Evolutionary conservation across 2,113 vertebrate species (phyloP).

Genomic region (Chionodraco myersi): DNA sequence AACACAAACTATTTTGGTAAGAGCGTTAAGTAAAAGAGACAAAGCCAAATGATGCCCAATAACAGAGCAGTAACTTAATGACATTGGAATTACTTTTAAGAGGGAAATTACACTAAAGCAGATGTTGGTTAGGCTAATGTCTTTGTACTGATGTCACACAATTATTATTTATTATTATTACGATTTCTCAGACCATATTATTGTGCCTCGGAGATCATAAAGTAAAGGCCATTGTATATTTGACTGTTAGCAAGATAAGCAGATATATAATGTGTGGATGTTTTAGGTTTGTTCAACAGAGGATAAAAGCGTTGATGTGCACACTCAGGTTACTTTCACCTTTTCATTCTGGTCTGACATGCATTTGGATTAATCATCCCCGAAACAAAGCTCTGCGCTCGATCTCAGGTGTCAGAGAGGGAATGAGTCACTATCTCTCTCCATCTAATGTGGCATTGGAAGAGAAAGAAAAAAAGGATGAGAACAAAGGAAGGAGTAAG

Average conservation of each 20-base stretch:
- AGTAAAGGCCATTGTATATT: neutral
- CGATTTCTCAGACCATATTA: conserved; percentile 6
- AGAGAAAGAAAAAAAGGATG: conserved; percentile 30
- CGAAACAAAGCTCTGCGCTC: conserved; percentile 49
- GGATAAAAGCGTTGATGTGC: conserved; percentile 30
- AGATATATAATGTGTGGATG: neutral
- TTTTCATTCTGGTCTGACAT: conserved; percentile 30
- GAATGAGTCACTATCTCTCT: conserved; percentile 36
- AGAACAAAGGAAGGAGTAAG: conserved; percentile 59
- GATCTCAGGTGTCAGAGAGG: conserved; percentile 33
- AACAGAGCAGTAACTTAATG: conserved; percentile 55
- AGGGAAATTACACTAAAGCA: conserved; percentile 56
- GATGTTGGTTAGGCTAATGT: conserved; percentile 48
- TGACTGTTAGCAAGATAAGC: conserved; percentile 18
- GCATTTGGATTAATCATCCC: conserved; percentile 58
- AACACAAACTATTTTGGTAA: conserved; percentile 72
- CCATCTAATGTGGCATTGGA: conserved; percentile 35
- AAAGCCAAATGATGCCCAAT: conserved; percentile 58
- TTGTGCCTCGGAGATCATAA: neutral
- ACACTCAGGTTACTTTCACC: conserved; percentile 33
- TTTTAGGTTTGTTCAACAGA: conserved; percentile 33
- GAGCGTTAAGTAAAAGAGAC: conserved; percentile 52
- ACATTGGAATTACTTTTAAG: conserved; percentile 57
- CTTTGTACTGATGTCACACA: conserved; percentile 27
- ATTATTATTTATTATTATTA: conserved; percentile 12